These are phyloP conservation scores for Diplosoma virens DNA, from an alignment of 23 tunicate species.

Conservation along the genomic window DNA sequence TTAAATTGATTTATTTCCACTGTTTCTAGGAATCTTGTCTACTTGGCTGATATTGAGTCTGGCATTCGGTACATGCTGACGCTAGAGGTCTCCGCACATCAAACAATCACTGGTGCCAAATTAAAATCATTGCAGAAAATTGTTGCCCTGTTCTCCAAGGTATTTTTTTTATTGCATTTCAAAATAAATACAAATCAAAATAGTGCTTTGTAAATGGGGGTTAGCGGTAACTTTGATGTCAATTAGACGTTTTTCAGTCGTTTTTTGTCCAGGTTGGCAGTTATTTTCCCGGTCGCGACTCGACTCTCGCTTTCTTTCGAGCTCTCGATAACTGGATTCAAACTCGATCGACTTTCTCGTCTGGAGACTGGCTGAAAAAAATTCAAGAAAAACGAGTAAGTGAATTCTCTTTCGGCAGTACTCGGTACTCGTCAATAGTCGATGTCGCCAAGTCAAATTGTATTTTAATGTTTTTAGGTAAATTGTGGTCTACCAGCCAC, in stretches of 20 bases:
- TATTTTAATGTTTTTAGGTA: no score
- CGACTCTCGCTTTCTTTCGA: background rate
- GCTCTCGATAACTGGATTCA: background rate
- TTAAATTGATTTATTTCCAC: no score
- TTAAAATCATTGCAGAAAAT: constrained; percentile 46
- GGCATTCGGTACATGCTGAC: constrained; percentile 54
- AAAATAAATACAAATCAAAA: no score
- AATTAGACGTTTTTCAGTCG: background rate
- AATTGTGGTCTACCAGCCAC: constrained; percentile 34
- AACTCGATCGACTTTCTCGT: background rate
- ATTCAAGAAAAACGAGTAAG: background rate
- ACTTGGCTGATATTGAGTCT: constrained; percentile 83
- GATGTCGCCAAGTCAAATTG: no score
- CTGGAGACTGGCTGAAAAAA: background rate
- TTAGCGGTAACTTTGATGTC: no score
- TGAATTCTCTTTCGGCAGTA: background rate
- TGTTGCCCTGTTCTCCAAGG: constrained; percentile 32
- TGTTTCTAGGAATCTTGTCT: constrained; percentile 44
- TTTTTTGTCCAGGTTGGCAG: background rate
- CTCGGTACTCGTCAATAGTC: background rate
- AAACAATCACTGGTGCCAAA: constrained; percentile 33
- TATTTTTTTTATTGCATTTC: constrained; percentile 40
- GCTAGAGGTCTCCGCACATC: constrained; percentile 39
- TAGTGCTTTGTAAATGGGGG: no score
- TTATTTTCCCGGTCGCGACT: background rate